Evolutionary conservation across 2,113 vertebrate species (phyloP).

Genomic region (Hippocampus abdominalis): DNA sequence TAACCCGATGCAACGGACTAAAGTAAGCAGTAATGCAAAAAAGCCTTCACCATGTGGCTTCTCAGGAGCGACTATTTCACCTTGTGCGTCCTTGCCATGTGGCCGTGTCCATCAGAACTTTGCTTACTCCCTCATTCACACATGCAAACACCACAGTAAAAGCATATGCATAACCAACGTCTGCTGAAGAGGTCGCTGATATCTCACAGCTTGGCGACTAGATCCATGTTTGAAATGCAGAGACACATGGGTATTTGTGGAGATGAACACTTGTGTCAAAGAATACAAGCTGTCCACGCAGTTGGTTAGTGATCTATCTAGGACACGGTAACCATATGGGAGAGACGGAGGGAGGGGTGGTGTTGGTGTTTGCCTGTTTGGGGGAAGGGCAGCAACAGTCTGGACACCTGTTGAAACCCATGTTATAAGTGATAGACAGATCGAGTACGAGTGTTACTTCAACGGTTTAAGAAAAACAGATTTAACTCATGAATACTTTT

Average conservation of each 20-base stretch:
- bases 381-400: conserved; percentile 48
- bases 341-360: not conserved
- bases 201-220: conserved; percentile 23
- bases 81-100: conserved; percentile 18
- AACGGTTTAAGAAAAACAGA: not conserved
- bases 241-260: conserved; percentile 12
- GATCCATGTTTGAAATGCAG: conserved; percentile 51
- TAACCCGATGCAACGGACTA: not conserved
- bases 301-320: conserved; percentile 52
- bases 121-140: not conserved
- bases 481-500: not conserved
- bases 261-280: conserved; percentile 29
- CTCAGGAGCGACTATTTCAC: not conserved
- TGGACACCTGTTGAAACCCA: conserved; percentile 69
- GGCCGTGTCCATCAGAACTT: conserved; percentile 14
- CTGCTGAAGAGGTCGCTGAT: conserved; percentile 45
- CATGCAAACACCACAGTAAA: not conserved
- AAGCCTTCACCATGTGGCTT: not conserved
- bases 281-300: conserved; percentile 38
- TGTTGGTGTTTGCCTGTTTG: conserved; percentile 19
- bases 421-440: conserved; percentile 38
- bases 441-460: not conserved
- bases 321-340: conserved; percentile 45
- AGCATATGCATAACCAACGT: not conserved
- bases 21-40: not conserved